Evolutionary conservation across 2,888 invertebrate genomes (phyloP).

Genomic region (Neoaliturus tenellus): DNA sequence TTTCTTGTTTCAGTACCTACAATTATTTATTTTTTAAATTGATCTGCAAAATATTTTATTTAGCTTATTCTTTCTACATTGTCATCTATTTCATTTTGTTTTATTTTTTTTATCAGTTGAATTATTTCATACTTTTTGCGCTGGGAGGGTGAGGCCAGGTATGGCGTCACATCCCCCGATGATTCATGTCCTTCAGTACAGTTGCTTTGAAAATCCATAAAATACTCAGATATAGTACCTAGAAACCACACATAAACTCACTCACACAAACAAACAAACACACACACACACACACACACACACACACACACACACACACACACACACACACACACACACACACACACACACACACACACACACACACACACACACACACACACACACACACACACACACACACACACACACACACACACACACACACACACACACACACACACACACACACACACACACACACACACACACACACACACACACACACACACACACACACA

Average conservation of each 20-base stretch:
- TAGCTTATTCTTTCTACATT: too few species aligned
- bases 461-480: conserved; percentile 65
- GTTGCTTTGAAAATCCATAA: too few species aligned
- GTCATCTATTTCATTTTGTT: too few species aligned
- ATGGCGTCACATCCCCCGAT: too few species aligned
- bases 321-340: conserved; percentile 34
- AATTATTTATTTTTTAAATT: too few species aligned
- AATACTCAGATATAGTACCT: too few species aligned
- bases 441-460: conserved; percentile 57
- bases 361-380: conserved; percentile 32
- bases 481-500: conserved; percentile 65
- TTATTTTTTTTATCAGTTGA: too few species aligned
- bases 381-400: conserved; percentile 34
- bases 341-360: conserved; percentile 34
- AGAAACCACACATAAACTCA: background rate
- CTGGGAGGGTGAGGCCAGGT: too few species aligned
- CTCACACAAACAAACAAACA: background rate
- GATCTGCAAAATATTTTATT: too few species aligned
- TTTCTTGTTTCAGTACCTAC: too few species aligned
- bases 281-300: conserved; percentile 34
- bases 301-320: conserved; percentile 32
- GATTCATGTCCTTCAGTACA: too few species aligned
- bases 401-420: conserved; percentile 34
- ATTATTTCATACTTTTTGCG: too few species aligned
- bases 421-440: conserved; percentile 35